phyloP scores from a whole-genome alignment of 2,113 vertebrate genomes.

The Hylia prasina region DNA sequence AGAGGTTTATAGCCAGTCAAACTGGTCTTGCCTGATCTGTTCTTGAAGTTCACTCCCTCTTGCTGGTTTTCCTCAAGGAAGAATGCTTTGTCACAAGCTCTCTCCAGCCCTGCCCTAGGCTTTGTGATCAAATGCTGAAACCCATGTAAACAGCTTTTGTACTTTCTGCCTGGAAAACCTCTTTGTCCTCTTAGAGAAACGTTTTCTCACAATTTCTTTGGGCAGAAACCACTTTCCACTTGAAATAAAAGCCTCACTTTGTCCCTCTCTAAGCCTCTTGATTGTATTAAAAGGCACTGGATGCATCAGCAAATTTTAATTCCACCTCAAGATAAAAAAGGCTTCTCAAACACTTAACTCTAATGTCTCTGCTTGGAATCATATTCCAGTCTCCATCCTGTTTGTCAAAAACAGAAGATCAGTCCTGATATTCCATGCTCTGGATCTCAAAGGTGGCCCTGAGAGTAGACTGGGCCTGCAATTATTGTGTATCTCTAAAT shows the following conservation, averaged over 20 bases:
- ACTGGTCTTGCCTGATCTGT: not conserved
- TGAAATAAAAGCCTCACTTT: slow-evolving; percentile 42
- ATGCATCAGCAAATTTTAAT: slow-evolving; percentile 23
- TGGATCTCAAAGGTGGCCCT: not conserved
- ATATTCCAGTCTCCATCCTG: not conserved
- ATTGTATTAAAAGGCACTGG: slow-evolving; percentile 8
- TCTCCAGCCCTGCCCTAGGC: slow-evolving; percentile 11
- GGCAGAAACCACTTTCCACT: slow-evolving; percentile 37
- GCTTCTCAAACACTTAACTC: not conserved
- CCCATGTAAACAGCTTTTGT: slow-evolving; percentile 35
- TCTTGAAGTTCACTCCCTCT: not conserved
- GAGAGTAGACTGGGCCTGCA: not conserved
- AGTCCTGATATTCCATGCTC: not conserved
- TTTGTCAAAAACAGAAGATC: not conserved
- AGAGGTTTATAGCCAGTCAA: not conserved
- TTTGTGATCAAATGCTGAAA: slow-evolving; percentile 29
- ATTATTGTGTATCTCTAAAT: not conserved
- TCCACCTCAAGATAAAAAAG: slow-evolving; percentile 7
- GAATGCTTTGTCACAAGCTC: slow-evolving; percentile 1
- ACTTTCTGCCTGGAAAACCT: slow-evolving; percentile 44
- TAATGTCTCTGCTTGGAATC: not conserved
- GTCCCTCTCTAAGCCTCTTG: not conserved
- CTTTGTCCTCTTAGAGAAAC: slow-evolving; percentile 18
- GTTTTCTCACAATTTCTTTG: slow-evolving; percentile 29
- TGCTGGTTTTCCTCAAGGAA: slow-evolving; percentile 4